Conservation (phyloP, 2,888 invertebrate species). For the Leptinotarsa tumamoca region DNA sequence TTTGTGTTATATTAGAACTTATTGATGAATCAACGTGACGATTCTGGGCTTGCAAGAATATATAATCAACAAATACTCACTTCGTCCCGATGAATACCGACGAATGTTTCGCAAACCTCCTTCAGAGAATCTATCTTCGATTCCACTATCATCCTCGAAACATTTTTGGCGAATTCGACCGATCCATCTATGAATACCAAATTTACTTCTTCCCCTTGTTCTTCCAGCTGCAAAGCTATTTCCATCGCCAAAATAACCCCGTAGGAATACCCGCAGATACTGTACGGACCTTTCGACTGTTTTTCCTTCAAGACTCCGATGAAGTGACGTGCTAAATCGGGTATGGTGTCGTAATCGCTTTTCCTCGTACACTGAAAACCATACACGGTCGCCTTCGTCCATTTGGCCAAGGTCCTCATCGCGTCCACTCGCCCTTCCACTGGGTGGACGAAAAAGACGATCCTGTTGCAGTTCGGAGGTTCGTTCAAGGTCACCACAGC, state of each 20-base stretch:
- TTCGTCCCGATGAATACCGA: slow-evolving; percentile 23
- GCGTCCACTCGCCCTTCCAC: slow-evolving; percentile 43
- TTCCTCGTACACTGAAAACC: slow-evolving; percentile 45
- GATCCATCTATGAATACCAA: slow-evolving; percentile 44
- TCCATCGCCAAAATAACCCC: slow-evolving; percentile 44
- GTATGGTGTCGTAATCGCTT: slow-evolving; percentile 34
- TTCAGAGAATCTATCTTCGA: neutral
- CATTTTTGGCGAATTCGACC: slow-evolving; percentile 32
- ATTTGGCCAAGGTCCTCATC: slow-evolving; percentile 36
- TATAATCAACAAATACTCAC: neutral
- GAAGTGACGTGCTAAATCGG: slow-evolving; percentile 34
- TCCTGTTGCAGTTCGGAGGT: slow-evolving; percentile 14
- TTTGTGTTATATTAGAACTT: too few species aligned
- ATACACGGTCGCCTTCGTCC: slow-evolving; percentile 40
- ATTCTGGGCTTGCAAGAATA: too few species aligned
- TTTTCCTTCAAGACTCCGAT: slow-evolving; percentile 32
- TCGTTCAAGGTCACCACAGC: slow-evolving; percentile 32
- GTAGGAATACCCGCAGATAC: slow-evolving; percentile 47
- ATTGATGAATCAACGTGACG: too few species aligned
- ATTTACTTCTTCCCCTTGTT: slow-evolving; percentile 37
- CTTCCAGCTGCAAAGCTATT: slow-evolving; percentile 43
- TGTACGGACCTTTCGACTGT: slow-evolving; percentile 44
- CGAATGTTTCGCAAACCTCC: slow-evolving; percentile 30
- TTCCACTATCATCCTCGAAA: neutral
- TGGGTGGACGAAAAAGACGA: slow-evolving; percentile 46